Conservation (phyloP, 2,888 invertebrate species). For the Coelogynopora nodosa region DNA sequence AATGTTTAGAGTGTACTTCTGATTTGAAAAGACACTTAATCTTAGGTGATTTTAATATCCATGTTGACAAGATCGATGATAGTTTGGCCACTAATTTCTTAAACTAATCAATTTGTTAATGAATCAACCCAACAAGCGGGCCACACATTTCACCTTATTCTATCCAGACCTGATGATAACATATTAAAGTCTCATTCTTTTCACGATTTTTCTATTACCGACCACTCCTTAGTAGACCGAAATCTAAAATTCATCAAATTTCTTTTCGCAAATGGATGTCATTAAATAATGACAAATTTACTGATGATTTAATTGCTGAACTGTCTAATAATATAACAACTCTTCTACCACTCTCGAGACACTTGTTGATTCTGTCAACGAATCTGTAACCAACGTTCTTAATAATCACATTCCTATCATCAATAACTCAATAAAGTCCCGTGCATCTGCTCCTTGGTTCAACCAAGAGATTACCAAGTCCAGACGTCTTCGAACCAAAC, state of each 20-base stretch:
- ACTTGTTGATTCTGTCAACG: not conserved
- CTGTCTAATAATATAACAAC: not conserved
- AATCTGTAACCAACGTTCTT: not conserved
- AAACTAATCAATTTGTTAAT: not conserved
- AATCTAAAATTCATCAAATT: not conserved
- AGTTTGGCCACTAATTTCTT: not conserved
- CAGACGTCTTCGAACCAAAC: not conserved
- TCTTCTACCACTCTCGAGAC: not conserved
- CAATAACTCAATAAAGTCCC: not conserved
- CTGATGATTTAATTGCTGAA: not conserved
- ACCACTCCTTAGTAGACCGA: not conserved
- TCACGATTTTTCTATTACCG: not conserved
- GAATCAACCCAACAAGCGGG: not conserved
- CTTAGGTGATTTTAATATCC: conserved; percentile 4
- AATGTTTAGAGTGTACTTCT: not conserved
- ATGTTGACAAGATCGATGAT: not conserved
- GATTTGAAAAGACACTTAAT: conserved; percentile 16
- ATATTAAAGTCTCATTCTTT: not conserved
- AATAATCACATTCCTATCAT: too few species aligned
- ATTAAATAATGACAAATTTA: not conserved
- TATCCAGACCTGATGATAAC: not conserved
- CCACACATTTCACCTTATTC: not conserved
- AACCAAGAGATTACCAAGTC: conserved; percentile 6
- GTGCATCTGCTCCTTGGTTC: not conserved
- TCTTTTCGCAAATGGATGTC: not conserved